Percentiles rank a stretch among this genome's conserved stretches.
phyloP scores from a whole-genome alignment of 92 coral and sea anemone genomes.

The Hydrozoanthus gracilis region DNA sequence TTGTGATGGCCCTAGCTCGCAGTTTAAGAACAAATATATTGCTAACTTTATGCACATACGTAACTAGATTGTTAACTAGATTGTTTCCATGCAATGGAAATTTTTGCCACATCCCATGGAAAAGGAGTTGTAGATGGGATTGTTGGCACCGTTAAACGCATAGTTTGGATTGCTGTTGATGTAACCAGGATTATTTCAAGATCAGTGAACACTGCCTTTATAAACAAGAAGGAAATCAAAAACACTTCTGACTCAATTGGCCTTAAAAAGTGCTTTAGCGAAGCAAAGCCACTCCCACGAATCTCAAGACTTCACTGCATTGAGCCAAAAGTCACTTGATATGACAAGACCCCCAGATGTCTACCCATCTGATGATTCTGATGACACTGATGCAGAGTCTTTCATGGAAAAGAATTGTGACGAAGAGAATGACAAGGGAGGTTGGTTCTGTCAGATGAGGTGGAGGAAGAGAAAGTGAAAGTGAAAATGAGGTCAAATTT shows the following conservation, averaged over 20 bases:
- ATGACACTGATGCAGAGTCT: conserved; percentile 34
- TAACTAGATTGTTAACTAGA: neutral
- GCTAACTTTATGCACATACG: conserved; percentile 61
- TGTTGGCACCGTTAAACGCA: conserved; percentile 28
- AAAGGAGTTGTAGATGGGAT: conserved; percentile 49
- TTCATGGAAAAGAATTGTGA: conserved; percentile 33
- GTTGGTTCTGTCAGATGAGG: neutral
- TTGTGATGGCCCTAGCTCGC: conserved; percentile 74
- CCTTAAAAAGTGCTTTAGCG: conserved; percentile 31
- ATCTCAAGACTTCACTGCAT: conserved; percentile 29
- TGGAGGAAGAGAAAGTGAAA: neutral
- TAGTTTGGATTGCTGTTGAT: conserved; percentile 42
- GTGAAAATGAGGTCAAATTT: neutral
- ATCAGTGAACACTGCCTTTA: conserved; percentile 55
- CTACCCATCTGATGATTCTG: conserved; percentile 49
- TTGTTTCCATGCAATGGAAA: conserved; percentile 65
- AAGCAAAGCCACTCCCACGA: conserved; percentile 29
- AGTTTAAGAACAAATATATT: conserved; percentile 70
- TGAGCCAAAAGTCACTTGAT: conserved; percentile 20
- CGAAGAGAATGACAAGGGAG: conserved; percentile 33
- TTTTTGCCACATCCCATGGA: conserved; percentile 79
- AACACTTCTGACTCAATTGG: conserved; percentile 44
- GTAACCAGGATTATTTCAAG: conserved; percentile 51
- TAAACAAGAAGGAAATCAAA: conserved; percentile 56
- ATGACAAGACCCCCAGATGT: conserved; percentile 47